Conservation (phyloP, 2,888 invertebrate genomes). For the Acanthosoma haemorrhoidale region DNA sequence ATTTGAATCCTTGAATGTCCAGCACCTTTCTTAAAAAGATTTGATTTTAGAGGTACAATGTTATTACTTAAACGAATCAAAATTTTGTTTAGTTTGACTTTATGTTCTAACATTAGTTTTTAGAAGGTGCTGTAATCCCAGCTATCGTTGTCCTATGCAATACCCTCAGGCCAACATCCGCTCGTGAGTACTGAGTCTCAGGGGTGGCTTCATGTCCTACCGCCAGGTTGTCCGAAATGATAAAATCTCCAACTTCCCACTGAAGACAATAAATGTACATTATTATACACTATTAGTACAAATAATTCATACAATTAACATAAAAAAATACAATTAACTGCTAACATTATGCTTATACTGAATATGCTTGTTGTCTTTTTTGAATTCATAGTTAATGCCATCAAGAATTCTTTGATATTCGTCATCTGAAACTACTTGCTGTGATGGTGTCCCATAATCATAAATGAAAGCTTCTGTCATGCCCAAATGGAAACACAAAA, state of each 20-base stretch:
- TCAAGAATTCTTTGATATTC: conserved; percentile 40
- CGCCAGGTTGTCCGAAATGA: conserved; percentile 44
- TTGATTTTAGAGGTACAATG: no score
- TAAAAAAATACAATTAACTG: neutral
- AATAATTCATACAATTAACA: neutral
- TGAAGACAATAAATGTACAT: conserved; percentile 37
- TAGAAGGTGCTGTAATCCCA: conserved; percentile 41
- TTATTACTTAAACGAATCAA: no score
- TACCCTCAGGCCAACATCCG: conserved; percentile 43
- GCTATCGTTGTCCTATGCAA: conserved; percentile 43
- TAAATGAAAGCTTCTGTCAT: conserved; percentile 43
- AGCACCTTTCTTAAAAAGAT: no score
- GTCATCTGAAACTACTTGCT: conserved; percentile 39
- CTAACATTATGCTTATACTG: conserved; percentile 32
- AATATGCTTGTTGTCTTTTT: conserved; percentile 40
- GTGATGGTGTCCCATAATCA: conserved; percentile 40
- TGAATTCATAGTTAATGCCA: conserved; percentile 42
- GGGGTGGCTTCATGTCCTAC: conserved; percentile 43
- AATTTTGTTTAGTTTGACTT: no score
- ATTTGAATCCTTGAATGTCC: no score
- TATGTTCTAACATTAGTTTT: conserved; percentile 34
- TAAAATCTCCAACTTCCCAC: conserved; percentile 44
- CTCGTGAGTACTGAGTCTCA: conserved; percentile 42
- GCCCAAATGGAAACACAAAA: conserved; percentile 43
- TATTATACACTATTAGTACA: no score